phyloP scores from a whole-genome alignment of 2,888 invertebrate species.

The Lasioglossum figueresi region DNA sequence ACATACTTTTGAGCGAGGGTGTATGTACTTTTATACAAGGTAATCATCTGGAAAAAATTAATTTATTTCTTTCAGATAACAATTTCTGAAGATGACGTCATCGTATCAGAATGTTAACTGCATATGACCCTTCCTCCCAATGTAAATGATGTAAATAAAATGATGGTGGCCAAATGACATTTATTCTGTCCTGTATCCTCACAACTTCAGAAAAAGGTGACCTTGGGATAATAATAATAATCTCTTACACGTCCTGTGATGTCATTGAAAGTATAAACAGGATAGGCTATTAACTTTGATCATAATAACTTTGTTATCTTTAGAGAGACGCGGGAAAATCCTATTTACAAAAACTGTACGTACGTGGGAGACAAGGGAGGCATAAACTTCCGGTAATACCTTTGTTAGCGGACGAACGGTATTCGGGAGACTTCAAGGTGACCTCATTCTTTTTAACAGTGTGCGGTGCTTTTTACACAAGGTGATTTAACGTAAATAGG shows the following conservation, averaged over 20 bases:
- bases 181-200: too few species aligned
- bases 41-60: too few species aligned
- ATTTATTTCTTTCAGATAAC: too few species aligned
- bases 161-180: too few species aligned
- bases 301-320: not conserved
- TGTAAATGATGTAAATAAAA: too few species aligned
- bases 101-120: too few species aligned
- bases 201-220: not conserved
- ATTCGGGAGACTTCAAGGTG: not conserved
- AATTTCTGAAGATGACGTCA: too few species aligned
- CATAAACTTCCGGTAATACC: not conserved
- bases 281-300: not conserved
- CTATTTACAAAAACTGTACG: not conserved
- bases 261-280: not conserved
- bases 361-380: not conserved
- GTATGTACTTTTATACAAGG: too few species aligned
- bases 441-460: not conserved
- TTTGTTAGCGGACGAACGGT: not conserved
- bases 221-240: not conserved
- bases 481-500: not conserved
- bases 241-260: not conserved
- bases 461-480: not conserved
- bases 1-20: too few species aligned
- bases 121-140: too few species aligned
- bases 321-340: not conserved